Conservation (phyloP, 2,113 vertebrate species). For the Pteruthius melanotis region DNA sequence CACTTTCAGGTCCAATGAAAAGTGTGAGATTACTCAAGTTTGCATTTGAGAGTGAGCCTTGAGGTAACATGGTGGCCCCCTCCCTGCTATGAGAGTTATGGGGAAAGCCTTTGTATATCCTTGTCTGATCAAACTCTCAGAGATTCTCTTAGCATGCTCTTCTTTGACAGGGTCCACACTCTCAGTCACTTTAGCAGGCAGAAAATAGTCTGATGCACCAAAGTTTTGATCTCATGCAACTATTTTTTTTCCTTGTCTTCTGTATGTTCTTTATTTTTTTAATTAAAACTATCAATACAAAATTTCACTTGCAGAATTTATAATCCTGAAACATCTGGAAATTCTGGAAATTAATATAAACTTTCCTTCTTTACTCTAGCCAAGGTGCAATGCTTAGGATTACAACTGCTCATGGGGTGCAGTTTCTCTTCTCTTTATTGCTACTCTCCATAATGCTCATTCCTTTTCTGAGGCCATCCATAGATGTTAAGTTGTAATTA, state of each 20-base stretch:
- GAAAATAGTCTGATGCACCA: not conserved
- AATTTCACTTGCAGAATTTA: not conserved
- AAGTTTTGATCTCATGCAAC: not conserved
- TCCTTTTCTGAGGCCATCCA: not conserved
- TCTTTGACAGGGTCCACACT: not conserved
- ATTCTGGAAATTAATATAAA: not conserved
- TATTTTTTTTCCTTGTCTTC: too few relatives aligned
- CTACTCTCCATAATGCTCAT: not conserved
- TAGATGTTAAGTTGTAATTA: not conserved
- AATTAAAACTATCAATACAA: not conserved
- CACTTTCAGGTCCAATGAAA: not conserved
- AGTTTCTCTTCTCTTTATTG: not conserved
- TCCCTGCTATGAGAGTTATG: not conserved
- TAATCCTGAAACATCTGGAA: not conserved
- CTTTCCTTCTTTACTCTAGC: not conserved
- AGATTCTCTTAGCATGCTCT: not conserved
- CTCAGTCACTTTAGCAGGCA: not conserved
- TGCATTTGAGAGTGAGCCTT: not conserved
- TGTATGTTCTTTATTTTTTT: not conserved
- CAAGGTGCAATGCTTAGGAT: not conserved
- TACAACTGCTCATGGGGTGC: not conserved
- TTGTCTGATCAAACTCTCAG: not conserved
- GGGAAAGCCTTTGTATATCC: not conserved
- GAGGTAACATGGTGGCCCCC: not conserved
- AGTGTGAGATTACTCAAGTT: accelerated